Percentiles rank a stretch among this genome's conserved stretches.
These are phyloP conservation scores for Chamaetylas fuelleborni DNA, from an alignment of 2,113 vertebrate genomes.

Conservation along the genomic window DNA sequence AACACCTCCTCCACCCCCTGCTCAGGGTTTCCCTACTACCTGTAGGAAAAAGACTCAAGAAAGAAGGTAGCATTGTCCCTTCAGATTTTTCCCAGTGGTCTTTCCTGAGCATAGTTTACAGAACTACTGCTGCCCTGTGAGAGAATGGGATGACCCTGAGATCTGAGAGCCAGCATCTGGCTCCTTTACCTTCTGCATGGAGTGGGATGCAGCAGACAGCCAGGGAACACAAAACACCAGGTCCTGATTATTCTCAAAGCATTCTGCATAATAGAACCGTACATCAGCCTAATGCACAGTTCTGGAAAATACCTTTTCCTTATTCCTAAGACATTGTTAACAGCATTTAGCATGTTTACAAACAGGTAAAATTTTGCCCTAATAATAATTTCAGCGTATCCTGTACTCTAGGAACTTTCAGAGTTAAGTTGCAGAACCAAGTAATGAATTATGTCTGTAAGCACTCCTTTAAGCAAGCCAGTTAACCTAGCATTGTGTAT, in stretches of 20 bases:
- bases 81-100: neutral
- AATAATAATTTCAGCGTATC: neutral
- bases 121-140: neutral
- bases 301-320: neutral
- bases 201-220: neutral
- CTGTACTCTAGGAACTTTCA: neutral
- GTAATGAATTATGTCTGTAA: neutral
- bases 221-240: neutral
- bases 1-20: neutral
- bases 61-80: neutral
- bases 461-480: neutral
- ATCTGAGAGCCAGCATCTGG: neutral
- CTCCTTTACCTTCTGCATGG: neutral
- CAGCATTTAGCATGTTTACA: neutral
- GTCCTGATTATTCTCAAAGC: neutral
- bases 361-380: neutral
- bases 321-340: slow-evolving; percentile 14
- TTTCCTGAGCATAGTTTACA: neutral
- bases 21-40: neutral
- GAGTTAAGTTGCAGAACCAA: neutral
- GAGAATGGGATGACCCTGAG: neutral
- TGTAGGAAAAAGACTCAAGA: neutral
- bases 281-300: rapidly evolving
- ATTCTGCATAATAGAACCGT: rapidly evolving
- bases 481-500: neutral